A percentile compares a stretch with the other conserved stretches of the same genome.
Evolutionary conservation across 2,888 invertebrate genomes (phyloP).

Genomic region (Thereva nobilitata): DNA sequence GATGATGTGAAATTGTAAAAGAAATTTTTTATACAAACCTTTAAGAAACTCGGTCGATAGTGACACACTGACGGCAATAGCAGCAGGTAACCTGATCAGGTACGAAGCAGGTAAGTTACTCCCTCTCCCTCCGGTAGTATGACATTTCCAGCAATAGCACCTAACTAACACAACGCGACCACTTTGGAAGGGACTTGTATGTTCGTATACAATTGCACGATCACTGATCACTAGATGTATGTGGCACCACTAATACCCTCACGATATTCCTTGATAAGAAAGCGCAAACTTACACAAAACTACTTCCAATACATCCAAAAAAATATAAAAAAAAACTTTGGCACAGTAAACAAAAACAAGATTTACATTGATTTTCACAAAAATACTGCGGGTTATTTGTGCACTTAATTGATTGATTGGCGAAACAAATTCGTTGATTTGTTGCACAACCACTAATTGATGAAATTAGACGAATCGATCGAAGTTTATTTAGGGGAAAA

Average conservation of each 20-base stretch:
- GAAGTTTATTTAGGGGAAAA: too few species aligned
- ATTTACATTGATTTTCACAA: too few species aligned
- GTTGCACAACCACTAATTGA: background rate
- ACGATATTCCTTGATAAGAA: slow-evolving; percentile 1
- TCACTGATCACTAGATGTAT: background rate
- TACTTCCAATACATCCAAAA: background rate
- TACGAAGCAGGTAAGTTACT: slow-evolving; percentile 26
- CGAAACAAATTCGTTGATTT: background rate
- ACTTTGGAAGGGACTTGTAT: too few species aligned
- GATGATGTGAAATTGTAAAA: background rate
- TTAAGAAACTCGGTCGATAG: slow-evolving; percentile 25
- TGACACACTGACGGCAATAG: background rate
- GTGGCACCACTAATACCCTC: background rate
- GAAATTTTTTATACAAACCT: slow-evolving; percentile 17
- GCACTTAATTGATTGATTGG: too few species aligned
- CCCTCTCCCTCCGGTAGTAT: slow-evolving; percentile 12
- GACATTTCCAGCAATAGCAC: slow-evolving; percentile 14
- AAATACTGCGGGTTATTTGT: too few species aligned
- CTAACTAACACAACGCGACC: background rate
- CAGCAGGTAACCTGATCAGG: slow-evolving; percentile 9
- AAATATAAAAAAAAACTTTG: background rate
- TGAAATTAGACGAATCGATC: background rate
- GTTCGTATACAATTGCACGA: slow-evolving; percentile 5
- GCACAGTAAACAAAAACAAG: background rate
- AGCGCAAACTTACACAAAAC: background rate